These are phyloP conservation scores for Parelbella ahira DNA, from an alignment of 2,888 invertebrate species.

Conservation along the genomic window DNA sequence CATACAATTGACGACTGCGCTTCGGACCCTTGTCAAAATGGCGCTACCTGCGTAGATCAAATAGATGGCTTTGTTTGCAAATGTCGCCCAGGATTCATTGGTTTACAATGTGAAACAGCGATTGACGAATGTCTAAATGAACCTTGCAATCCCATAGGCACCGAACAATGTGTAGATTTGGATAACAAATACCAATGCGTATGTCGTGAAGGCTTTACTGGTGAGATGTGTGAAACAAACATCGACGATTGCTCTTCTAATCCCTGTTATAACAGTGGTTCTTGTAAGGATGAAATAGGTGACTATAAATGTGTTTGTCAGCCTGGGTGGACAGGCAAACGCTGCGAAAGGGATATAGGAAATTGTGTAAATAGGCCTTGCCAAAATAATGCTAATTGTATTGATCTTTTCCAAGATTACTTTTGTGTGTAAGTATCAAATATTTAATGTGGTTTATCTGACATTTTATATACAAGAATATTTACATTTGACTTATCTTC, in stretches of 20 bases:
- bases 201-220: conserved; percentile 94
- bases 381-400: conserved; percentile 95
- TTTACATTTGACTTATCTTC: no score
- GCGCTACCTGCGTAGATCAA: conserved; percentile 92
- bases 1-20: conserved; percentile 96
- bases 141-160: conserved; percentile 94
- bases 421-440: conserved; percentile 90
- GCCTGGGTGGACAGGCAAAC: conserved; percentile 92
- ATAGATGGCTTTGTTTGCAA: conserved; percentile 95
- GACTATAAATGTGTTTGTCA: conserved; percentile 90
- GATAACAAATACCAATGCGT: conserved; percentile 93
- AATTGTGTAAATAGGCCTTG: conserved; percentile 93
- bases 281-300: conserved; percentile 92
- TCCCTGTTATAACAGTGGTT: conserved; percentile 94
- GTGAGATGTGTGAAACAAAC: conserved; percentile 90
- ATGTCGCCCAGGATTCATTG: conserved; percentile 95
- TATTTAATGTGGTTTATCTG: no score
- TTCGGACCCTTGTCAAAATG: conserved; percentile 94
- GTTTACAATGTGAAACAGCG: conserved; percentile 95
- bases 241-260: conserved; percentile 92
- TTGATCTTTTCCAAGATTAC: conserved; percentile 93
- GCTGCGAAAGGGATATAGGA: conserved; percentile 93
- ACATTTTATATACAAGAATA: no score
- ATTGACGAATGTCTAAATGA: conserved; percentile 95
- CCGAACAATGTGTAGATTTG: conserved; percentile 92